Percentiles rank a stretch among this genome's conserved stretches.
Conservation (phyloP, 2,888 invertebrate species). For the Oegoconia quadripuncta region DNA sequence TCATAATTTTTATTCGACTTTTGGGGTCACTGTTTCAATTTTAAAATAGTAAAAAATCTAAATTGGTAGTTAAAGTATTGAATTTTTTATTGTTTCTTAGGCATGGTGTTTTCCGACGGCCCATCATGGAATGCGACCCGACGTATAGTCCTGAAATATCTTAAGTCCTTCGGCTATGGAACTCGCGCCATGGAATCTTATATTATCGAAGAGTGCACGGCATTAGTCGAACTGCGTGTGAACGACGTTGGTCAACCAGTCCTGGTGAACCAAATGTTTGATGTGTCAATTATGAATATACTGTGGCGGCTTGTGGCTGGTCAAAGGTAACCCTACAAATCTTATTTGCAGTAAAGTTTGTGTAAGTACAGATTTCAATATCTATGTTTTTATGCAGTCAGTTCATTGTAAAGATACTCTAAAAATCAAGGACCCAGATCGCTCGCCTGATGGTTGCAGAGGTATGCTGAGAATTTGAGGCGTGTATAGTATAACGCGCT, state of each 20-base stretch:
- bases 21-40: no score
- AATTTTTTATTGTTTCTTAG: conserved; percentile 45
- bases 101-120: conserved; percentile 85
- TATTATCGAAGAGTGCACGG: conserved; percentile 79
- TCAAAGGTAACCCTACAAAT: conserved; percentile 56
- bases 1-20: no score
- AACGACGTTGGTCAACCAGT: conserved; percentile 56
- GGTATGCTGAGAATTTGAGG: no score
- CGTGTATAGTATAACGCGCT: no score
- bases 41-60: no score
- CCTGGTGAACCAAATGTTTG: conserved; percentile 77
- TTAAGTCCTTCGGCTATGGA: conserved; percentile 83
- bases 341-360: no score
- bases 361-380: no score
- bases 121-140: conserved; percentile 81
- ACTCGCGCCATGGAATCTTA: conserved; percentile 80
- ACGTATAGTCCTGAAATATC: conserved; percentile 81
- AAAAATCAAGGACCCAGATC: no score
- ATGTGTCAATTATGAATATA: conserved; percentile 83
- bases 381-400: no score
- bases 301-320: conserved; percentile 86
- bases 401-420: no score
- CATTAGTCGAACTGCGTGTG: conserved; percentile 70
- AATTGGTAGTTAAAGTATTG: no score
- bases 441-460: no score